Conservation (phyloP, 1,140 invertebrate genomes). For the Leptinotarsa defecta region DNA sequence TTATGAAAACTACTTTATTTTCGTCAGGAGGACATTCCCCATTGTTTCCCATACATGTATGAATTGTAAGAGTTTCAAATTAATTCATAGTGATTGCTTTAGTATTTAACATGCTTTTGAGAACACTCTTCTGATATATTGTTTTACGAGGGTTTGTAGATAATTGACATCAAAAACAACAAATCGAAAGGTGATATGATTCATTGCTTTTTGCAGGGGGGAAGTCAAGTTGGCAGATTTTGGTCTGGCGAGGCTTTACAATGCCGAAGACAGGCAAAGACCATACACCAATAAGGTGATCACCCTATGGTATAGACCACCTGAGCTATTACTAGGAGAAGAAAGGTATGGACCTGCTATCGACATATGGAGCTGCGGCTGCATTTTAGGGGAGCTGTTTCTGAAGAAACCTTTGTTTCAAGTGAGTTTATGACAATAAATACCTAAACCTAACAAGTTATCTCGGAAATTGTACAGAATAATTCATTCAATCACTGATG, state of each 20-base stretch:
- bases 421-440: slow-evolving; percentile 57
- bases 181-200: not conserved
- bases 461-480: no score
- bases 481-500: no score
- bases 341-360: slow-evolving; percentile 98
- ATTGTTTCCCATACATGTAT: no score
- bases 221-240: slow-evolving; percentile 99
- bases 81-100: no score
- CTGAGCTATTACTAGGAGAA: slow-evolving; percentile 85
- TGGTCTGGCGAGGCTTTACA: slow-evolving; percentile 94
- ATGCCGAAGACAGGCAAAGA: slow-evolving; percentile 90
- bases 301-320: slow-evolving; percentile 92
- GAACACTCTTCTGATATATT: no score
- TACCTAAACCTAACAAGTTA: no score
- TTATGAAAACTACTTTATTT: no score
- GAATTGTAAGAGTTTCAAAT: no score
- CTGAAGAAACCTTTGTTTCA: slow-evolving; percentile 95
- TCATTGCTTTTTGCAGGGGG: slow-evolving; percentile 70
- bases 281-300: slow-evolving; percentile 99
- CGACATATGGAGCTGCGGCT: slow-evolving; percentile 99
- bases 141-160: no score
- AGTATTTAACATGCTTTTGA: no score
- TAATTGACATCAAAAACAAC: no score
- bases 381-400: slow-evolving; percentile 98
- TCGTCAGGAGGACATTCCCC: no score